Conservation (phyloP, 2,797 vertebrate genomes). For the Knipowitschia caucasica region DNA sequence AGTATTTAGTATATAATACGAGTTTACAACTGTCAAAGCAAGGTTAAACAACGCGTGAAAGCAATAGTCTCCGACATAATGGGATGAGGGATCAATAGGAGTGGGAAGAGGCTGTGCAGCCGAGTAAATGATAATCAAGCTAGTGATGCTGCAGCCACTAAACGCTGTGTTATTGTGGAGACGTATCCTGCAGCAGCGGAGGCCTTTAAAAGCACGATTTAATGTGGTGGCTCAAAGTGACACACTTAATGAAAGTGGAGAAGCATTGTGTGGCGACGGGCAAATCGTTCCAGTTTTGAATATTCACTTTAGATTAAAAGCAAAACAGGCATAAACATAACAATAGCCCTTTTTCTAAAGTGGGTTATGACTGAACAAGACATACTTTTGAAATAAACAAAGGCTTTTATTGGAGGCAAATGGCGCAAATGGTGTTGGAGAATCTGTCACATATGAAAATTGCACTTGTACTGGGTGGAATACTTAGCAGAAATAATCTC, state of each 20-base stretch:
- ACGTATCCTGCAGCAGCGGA: slow-evolving; percentile 25
- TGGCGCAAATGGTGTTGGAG: neutral
- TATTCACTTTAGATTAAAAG: neutral
- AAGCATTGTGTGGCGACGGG: neutral
- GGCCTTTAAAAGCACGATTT: slow-evolving; percentile 12
- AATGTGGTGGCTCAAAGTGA: slow-evolving; percentile 23
- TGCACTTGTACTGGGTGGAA: neutral
- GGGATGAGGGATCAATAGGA: slow-evolving; percentile 53
- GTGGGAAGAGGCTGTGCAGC: slow-evolving; percentile 39
- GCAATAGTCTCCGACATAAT: slow-evolving; percentile 54
- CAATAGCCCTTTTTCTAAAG: neutral
- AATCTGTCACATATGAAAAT: neutral
- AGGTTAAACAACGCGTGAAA: slow-evolving; percentile 54
- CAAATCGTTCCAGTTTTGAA: slow-evolving; percentile 5
- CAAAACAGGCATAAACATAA: neutral
- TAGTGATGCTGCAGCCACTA: slow-evolving; percentile 39
- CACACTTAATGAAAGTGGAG: slow-evolving; percentile 12
- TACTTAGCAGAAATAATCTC: too few species aligned
- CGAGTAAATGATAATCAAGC: slow-evolving; percentile 49
- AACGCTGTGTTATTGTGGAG: slow-evolving; percentile 23
- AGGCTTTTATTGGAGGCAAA: neutral
- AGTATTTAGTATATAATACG: slow-evolving; percentile 33
- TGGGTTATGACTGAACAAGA: neutral
- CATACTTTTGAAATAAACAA: neutral
- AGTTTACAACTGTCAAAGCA: slow-evolving; percentile 47